Evolutionary conservation across 2,113 vertebrate genomes (phyloP).

Genomic region (Nycticebus coucang): DNA sequence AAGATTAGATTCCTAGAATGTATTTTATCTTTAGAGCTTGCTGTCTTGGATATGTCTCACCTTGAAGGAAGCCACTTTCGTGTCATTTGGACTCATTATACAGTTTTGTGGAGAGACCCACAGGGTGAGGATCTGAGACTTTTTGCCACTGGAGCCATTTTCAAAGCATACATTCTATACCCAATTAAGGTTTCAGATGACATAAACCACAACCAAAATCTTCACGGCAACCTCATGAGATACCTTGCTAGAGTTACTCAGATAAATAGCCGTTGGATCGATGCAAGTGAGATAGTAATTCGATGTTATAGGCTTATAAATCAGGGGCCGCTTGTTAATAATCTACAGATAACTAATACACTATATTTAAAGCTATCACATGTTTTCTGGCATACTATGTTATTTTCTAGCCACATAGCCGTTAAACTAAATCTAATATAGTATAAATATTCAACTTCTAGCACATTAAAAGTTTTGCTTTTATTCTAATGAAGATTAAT

Average conservation of each 20-base stretch:
- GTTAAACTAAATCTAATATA: background rate
- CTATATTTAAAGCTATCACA: background rate
- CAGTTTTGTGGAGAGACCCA: no score
- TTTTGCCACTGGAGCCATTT: no score
- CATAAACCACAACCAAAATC: background rate
- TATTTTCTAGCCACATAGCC: background rate
- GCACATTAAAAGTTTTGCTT: background rate
- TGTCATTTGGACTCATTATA: no score
- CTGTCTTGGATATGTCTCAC: background rate
- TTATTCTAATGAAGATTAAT: background rate
- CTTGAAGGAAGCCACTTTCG: background rate
- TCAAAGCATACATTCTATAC: background rate
- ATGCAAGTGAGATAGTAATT: background rate
- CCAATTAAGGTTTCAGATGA: background rate
- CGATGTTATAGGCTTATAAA: background rate
- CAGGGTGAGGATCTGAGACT: no score
- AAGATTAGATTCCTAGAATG: background rate
- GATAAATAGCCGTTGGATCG: background rate
- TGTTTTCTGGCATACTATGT: background rate
- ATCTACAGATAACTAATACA: background rate
- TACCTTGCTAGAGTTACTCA: background rate
- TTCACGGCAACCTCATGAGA: background rate
- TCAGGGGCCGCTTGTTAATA: background rate
- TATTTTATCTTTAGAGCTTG: background rate
- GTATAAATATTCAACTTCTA: background rate